Base-by-base conservation (phyloP, 2,797 vertebrate species). In the Bryconaethiops microstoma region DNA sequence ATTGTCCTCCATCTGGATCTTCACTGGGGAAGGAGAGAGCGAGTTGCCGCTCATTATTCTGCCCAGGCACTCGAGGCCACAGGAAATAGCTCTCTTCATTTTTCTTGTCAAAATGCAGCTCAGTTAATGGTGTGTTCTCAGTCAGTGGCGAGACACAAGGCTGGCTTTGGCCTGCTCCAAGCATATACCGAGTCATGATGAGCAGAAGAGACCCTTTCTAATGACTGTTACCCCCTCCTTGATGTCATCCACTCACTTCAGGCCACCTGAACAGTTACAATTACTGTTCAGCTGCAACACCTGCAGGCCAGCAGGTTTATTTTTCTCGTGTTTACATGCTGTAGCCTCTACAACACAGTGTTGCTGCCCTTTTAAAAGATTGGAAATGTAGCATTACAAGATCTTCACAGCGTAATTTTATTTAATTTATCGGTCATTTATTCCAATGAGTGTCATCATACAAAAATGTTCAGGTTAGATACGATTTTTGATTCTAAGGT, bases 21-120 rank as follows among this genome's bases (percentile, higher is more conserved):
- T 87, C 83, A 73, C 71, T 77, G 84, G 84, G 82, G 82, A 87
- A 86, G 35, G 23, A 60, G 88, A 84, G 64, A 84, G 29, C 86
- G 88, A 85, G 86, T 78, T 88, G 77, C 80, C 71, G 39, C 89
- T 91, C 93, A 94, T 95, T 94, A 95, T 92, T 95, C 93, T 94
- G 91, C 86, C 91, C 48, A 93, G 75, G 77, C 91, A 92, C 89
- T 95, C 87, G 89, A 92, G 92, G 91, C 90, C 91, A 94, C 92
- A 85, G 82, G 89, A 89, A 93, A 94, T 82, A 83, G 82, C 87
- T 82, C 90, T 83, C 90, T 94, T 92, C 93, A 94, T 96, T 95
- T 95, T 94, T 95, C 95, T 90, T 94, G 88, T 90, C 92, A 92
- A 91, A 92, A 92, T 86, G 90, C 65, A 88, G 84, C 91, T 82